Evolutionary conservation across 2,888 invertebrate genomes (phyloP), one percentile per base, ranked within the genome.

Genomic region (Azorinus chamasolen): DNA sequence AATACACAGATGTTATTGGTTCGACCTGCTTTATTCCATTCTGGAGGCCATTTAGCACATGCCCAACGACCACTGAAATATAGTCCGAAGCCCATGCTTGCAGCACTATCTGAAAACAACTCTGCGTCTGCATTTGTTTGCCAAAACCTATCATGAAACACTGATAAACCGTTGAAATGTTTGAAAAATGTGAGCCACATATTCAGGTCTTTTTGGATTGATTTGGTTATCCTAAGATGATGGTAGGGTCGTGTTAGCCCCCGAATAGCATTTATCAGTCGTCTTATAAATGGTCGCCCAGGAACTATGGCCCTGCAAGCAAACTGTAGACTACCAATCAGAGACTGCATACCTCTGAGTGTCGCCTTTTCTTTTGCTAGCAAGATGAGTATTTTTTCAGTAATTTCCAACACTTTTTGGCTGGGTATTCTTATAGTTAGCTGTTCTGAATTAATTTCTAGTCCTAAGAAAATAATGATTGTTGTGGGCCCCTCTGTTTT

Each of bases 221-320:
- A 25, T 8, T 46, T 32, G 18, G 4, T 39, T 5, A 61, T 4
- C 6, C 25, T 32, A n/a, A 48, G 16, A 32, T 61, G 27, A 24
- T 61, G 61, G 20, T 61, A 20, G 3, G 48, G 50, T 2, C 32
- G 10, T 18, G 45, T 46, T 3, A 61, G 18, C 5, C 50, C 50
- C 16, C 25, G 37, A 5, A 50, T 61, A 10, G 50, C 46, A 61
- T 61, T 61, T 12, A 62, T 73, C 16, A 73, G 62, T 2, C 78
- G n/a, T 18, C 68, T 32, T 14, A 64, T 61, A 39, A 73, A 78
- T 22, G 79, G 57, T 37, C 78, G 48, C 6, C 69, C 65, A 16
- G 69, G 64, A 1, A 51, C n/a, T n/a, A 69, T 70, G 18, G 73
- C 79, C 16, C 79, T 54, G 37, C 74, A 74, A 12, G 62, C 61